Conservation (phyloP, 2,888 invertebrate genomes). For the Drosophila setosimentum region DNA sequence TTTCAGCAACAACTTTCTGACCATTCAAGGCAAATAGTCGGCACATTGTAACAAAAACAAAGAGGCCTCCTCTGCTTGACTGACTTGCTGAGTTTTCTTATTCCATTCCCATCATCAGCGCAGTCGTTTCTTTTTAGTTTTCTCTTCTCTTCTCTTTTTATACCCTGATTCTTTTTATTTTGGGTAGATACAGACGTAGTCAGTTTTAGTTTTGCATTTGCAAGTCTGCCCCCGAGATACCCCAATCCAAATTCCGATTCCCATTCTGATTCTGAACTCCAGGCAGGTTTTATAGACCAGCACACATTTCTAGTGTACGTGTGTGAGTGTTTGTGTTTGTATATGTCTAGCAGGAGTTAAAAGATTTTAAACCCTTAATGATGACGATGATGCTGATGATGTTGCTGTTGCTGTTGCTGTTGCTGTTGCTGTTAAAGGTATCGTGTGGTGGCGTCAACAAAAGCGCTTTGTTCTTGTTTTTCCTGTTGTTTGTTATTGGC, state of each 20-base stretch:
- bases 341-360: constrained; percentile 48
- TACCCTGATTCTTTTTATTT: constrained; percentile 18
- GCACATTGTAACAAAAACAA: constrained; percentile 72
- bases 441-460: constrained; percentile 63
- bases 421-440: constrained; percentile 61
- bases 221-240: constrained; percentile 37
- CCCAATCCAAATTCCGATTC: constrained; percentile 16
- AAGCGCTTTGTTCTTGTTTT: constrained; percentile 58
- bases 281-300: constrained; percentile 55
- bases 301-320: constrained; percentile 4
- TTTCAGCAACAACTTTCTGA: constrained; percentile 68
- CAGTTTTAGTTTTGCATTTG: constrained; percentile 62
- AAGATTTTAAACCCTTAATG: constrained; percentile 65
- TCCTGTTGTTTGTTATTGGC: constrained; percentile 57
- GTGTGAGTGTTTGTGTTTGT: constrained; percentile 4
- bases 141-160: background rate
- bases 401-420: constrained; percentile 55
- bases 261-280: constrained; percentile 23
- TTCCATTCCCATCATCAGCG: constrained; percentile 50
- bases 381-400: constrained; percentile 56
- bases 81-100: constrained; percentile 71
- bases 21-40: constrained; percentile 73
- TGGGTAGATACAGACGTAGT: constrained; percentile 42
- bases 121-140: constrained; percentile 13
- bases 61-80: constrained; percentile 51